Percentiles rank a stretch among this genome's conserved stretches.
These are phyloP conservation scores for Dynastes hyllus DNA, from an alignment of 2,888 invertebrate species.

Conservation along the genomic window DNA sequence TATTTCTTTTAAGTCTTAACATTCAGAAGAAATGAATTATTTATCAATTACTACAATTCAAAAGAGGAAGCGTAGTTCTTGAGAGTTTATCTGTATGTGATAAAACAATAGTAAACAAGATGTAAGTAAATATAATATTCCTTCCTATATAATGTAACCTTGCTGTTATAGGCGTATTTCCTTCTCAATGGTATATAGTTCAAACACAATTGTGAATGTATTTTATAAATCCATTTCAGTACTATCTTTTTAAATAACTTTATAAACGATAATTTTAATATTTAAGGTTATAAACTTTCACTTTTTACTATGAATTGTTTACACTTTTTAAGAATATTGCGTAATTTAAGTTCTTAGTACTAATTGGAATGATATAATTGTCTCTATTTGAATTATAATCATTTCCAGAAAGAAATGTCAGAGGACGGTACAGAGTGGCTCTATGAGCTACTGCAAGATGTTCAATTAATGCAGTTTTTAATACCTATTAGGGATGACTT, in stretches of 20 bases:
- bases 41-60: conserved; percentile 5
- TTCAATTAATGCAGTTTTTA: conserved; percentile 94
- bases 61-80: conserved; percentile 18
- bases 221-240: conserved; percentile 20
- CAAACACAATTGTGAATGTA: background rate
- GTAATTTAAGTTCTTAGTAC: conserved; percentile 40
- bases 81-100: conserved; percentile 15
- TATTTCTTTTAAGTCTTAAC: background rate
- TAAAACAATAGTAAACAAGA: conserved; percentile 13
- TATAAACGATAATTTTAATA: background rate
- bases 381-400: background rate
- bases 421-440: conserved; percentile 85
- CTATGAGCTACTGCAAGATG: conserved; percentile 88
- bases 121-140: conserved; percentile 29
- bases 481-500: conserved; percentile 92
- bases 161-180: conserved; percentile 54
- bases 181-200: conserved; percentile 38
- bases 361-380: conserved; percentile 20
- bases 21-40: background rate
- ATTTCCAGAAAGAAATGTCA: conserved; percentile 62
- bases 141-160: conserved; percentile 45
- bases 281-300: conserved; percentile 50
- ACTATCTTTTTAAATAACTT: background rate
- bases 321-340: conserved; percentile 44
- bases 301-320: conserved; percentile 48